These are phyloP conservation scores for Mimachlamys varia DNA, from an alignment of 2,888 invertebrate genomes.

Conservation along the genomic window DNA sequence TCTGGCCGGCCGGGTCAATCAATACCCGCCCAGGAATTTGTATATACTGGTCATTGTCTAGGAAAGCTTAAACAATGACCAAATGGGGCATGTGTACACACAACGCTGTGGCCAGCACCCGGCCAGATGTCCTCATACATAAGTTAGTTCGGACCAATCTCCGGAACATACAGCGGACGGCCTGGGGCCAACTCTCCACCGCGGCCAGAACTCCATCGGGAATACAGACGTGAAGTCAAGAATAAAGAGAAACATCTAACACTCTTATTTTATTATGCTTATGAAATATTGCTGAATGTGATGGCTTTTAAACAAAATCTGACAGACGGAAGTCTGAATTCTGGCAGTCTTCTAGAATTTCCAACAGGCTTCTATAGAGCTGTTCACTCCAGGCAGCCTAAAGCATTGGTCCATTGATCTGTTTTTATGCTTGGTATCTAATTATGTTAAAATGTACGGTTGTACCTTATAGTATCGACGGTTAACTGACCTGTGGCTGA, in stretches of 20 bases:
- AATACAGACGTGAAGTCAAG: background rate
- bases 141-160: background rate
- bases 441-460: no score
- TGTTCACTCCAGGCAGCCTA: no score
- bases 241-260: no score
- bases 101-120: background rate
- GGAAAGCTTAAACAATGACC: constrained; percentile 12
- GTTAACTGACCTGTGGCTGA: no score
- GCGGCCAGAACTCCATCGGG: background rate
- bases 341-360: no score
- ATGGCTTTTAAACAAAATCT: no score
- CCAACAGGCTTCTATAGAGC: no score
- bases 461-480: no score
- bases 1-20: background rate
- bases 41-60: background rate
- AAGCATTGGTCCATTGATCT: no score
- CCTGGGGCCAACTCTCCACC: background rate
- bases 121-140: constrained; percentile 15
- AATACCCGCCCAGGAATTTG: background rate
- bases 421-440: no score
- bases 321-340: no score
- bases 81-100: background rate
- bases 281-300: background rate
- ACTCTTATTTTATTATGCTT: background rate
- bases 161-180: background rate